A percentile compares a stretch with the other conserved stretches of the same genome.
Evolutionary conservation across 2,888 invertebrate genomes (phyloP).

Genomic region (Oligia latruncula): DNA sequence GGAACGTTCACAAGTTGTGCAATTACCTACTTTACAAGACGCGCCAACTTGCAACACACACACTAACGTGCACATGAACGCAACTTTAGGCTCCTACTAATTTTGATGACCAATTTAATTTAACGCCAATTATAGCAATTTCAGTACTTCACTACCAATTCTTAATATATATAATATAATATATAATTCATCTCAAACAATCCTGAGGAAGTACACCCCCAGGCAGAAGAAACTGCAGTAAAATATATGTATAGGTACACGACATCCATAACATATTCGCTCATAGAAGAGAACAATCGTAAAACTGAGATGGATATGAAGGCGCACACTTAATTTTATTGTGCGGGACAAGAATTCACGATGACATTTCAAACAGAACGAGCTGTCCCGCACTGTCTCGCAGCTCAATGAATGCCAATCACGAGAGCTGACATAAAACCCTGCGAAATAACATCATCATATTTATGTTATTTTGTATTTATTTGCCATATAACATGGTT

Average conservation of each 20-base stretch:
- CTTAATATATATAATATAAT: conserved; percentile 1
- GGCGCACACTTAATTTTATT: conserved; percentile 59
- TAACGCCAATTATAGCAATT: not conserved
- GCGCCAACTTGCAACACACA: conserved; percentile 50
- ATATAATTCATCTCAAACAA: conserved; percentile 11
- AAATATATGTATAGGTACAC: conserved; percentile 51
- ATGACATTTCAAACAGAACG: conserved; percentile 48
- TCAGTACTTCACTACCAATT: not conserved
- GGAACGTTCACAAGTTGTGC: conserved; percentile 62
- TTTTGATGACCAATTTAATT: conserved; percentile 36
- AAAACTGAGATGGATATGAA: conserved; percentile 52
- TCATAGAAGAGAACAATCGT: conserved; percentile 55
- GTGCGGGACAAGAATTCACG: conserved; percentile 53
- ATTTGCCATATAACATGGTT: conserved; percentile 24
- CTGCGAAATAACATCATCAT: conserved; percentile 30
- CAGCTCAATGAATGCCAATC: conserved; percentile 47
- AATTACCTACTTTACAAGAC: conserved; percentile 64
- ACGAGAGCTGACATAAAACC: conserved; percentile 39
- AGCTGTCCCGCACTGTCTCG: conserved; percentile 39
- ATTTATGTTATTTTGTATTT: conserved; percentile 23
- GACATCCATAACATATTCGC: conserved; percentile 46
- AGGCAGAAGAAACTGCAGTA: conserved; percentile 38
- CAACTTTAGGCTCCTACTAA: conserved; percentile 26
- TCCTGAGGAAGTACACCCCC: conserved; percentile 8
- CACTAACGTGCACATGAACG: conserved; percentile 32